These are phyloP conservation scores for Lophochroa leadbeateri DNA, from an alignment of 2,113 vertebrate genomes.

Conservation along the genomic window DNA sequence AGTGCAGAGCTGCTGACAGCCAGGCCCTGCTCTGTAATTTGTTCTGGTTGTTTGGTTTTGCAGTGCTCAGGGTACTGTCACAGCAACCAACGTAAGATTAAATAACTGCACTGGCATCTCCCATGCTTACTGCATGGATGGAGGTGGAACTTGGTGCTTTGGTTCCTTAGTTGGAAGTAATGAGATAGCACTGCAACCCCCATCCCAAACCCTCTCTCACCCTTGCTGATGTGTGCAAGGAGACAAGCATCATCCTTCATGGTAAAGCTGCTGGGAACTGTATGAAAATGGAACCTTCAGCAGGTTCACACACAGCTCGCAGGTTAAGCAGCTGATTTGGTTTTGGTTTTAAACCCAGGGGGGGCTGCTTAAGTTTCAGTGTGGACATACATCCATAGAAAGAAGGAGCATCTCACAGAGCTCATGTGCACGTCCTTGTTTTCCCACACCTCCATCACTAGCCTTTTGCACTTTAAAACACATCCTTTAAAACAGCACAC, in stretches of 20 bases:
- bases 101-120: accelerated
- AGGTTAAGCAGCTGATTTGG: neutral
- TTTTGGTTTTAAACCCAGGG: neutral
- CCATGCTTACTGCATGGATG: neutral
- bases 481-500: neutral
- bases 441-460: neutral
- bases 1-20: neutral
- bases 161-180: neutral
- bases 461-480: neutral
- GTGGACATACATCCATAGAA: neutral
- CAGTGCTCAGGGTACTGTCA: neutral
- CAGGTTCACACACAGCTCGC: neutral
- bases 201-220: neutral
- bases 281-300: neutral
- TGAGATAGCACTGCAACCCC: neutral
- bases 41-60: neutral
- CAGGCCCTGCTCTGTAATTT: neutral
- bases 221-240: no score
- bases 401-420: neutral
- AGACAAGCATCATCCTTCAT: accelerated
- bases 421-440: neutral
- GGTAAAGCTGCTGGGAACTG: neutral
- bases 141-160: neutral
- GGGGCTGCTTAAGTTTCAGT: neutral
- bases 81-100: neutral